Percentiles rank a stretch among this genome's conserved stretches.
phyloP scores from a whole-genome alignment of 2,113 vertebrate genomes.

The Myrmecobius fasciatus region DNA sequence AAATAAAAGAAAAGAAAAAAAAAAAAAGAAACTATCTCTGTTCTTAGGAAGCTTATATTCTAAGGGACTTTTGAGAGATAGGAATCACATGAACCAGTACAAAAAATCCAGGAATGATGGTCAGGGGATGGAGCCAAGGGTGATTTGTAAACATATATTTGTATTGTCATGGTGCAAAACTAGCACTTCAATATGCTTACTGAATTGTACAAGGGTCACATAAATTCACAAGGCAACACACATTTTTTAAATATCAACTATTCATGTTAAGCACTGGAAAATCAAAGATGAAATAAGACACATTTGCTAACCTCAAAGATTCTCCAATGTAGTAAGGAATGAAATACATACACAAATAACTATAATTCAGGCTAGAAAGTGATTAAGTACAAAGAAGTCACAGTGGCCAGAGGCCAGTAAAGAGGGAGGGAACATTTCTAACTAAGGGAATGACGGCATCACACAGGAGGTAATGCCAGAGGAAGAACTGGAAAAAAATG shows the following conservation, averaged over 20 bases:
- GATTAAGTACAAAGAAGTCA: background rate
- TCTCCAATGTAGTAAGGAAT: background rate
- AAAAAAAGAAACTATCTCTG: background rate
- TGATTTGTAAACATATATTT: background rate
- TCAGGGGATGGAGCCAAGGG: background rate
- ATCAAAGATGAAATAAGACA: background rate
- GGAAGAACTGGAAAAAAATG: background rate
- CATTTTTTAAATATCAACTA: background rate
- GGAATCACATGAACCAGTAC: background rate
- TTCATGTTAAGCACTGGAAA: background rate
- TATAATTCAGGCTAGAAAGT: background rate
- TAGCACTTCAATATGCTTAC: background rate
- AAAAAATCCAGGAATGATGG: background rate
- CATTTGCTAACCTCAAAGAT: background rate
- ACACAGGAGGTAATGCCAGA: background rate
- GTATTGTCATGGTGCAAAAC: background rate
- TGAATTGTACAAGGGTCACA: background rate
- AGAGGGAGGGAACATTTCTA: background rate
- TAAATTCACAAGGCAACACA: background rate
- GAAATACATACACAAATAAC: background rate
- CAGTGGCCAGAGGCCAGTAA: background rate
- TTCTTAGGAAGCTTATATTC: background rate
- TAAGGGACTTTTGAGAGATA: background rate
- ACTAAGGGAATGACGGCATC: background rate
- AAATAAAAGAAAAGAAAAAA: too few relatives aligned